Percentiles rank a stretch among this genome's conserved stretches.
phyloP scores from a whole-genome alignment of 1,140 invertebrate species.

The Diploscapter pachys region DNA sequence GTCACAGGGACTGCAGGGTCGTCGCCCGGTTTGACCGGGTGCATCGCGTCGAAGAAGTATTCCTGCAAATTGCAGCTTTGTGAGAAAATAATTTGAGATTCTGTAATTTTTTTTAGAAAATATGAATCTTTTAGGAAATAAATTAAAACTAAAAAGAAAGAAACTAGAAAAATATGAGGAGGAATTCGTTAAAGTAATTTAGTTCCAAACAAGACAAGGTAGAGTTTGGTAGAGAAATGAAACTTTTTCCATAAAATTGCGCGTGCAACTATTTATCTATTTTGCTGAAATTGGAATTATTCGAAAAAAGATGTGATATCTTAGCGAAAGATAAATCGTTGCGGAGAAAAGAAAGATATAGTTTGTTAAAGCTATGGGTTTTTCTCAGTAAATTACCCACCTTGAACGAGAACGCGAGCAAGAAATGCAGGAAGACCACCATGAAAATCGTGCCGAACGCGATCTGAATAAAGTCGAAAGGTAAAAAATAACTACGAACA shows the following conservation, averaged over 20 bases:
- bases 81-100: too few relatives aligned
- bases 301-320: too few relatives aligned
- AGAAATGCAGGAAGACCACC: constrained; percentile 29
- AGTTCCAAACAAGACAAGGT: not conserved
- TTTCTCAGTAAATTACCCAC: constrained; percentile 17
- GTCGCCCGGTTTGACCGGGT: constrained; percentile 15
- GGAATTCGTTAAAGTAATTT: not conserved
- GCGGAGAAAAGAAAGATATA: constrained; percentile 2
- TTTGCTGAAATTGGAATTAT: too few relatives aligned
- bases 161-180: not conserved
- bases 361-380: not conserved
- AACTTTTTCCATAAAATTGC: too few relatives aligned
- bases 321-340: not conserved
- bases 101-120: not conserved
- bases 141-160: constrained; percentile 1
- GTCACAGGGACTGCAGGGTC: not conserved
- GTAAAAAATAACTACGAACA: not conserved
- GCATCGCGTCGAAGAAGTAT: constrained; percentile 38
- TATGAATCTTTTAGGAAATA: not conserved
- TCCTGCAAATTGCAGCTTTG: constrained; percentile 25
- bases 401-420: constrained; percentile 35
- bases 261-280: too few relatives aligned
- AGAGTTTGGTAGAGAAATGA: too few relatives aligned
- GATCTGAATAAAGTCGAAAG: constrained; percentile 7
- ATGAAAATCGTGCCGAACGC: constrained; percentile 22